Conservation (phyloP, 2,888 invertebrate species). For the Orthonychiurus folsomi region DNA sequence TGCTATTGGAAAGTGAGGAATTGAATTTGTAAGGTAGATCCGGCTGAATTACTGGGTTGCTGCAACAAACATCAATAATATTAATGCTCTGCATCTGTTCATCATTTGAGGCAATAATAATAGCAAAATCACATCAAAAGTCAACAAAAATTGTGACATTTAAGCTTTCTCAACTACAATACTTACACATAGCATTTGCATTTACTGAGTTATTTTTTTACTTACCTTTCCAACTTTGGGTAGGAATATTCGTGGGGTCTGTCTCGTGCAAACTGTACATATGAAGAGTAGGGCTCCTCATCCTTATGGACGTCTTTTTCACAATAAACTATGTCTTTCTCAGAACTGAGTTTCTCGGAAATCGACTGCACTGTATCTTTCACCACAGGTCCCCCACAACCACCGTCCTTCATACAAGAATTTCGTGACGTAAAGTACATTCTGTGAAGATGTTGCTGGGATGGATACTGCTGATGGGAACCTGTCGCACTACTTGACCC, state of each 20-base stretch:
- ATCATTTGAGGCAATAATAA: too few relatives aligned
- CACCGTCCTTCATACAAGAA: slow-evolving; percentile 20
- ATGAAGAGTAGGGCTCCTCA: slow-evolving; percentile 49
- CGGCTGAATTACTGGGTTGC: slow-evolving; percentile 51
- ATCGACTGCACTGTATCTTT: slow-evolving; percentile 9
- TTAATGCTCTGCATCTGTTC: too few relatives aligned
- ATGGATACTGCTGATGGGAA: slow-evolving; percentile 33
- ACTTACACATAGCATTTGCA: too few relatives aligned
- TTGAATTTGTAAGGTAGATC: slow-evolving; percentile 28
- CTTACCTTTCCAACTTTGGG: too few relatives aligned
- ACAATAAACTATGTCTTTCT: slow-evolving; percentile 36
- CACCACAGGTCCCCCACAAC: slow-evolving; percentile 33
- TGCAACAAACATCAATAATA: too few relatives aligned
- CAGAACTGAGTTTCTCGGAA: slow-evolving; percentile 34
- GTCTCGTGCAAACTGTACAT: slow-evolving; percentile 61
- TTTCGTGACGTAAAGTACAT: slow-evolving; percentile 54
- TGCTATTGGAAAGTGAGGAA: slow-evolving; percentile 32
- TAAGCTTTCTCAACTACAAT: too few relatives aligned
- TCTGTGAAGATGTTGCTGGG: slow-evolving; percentile 46
- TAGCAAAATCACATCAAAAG: too few relatives aligned
- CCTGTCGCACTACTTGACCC: slow-evolving; percentile 52
- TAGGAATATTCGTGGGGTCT: slow-evolving; percentile 75
- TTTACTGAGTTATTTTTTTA: too few relatives aligned
- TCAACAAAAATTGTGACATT: too few relatives aligned
- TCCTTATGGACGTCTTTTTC: slow-evolving; percentile 36